Evolutionary conservation across 1,140 invertebrate genomes (phyloP), one percentile per base, ranked within the genome.

Genomic region (Achatina immaculata): DNA sequence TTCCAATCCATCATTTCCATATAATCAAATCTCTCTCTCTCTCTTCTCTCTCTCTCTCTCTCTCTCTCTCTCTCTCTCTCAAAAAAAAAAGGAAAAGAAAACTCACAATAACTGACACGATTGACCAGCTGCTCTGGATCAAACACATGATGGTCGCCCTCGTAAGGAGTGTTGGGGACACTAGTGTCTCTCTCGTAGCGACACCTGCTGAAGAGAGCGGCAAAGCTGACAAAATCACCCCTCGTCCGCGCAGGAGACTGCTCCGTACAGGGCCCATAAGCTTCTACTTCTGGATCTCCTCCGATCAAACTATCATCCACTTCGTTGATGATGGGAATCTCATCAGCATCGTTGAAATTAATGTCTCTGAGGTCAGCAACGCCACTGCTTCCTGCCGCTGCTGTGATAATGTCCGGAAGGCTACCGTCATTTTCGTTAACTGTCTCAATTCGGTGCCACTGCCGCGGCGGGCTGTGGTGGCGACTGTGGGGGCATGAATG

Each of bases 81-180:
- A 42, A 9, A 4, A 24, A 28, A 9, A 73, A 34, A 4, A 34
- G 43, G 3, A 43, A 9, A 73, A 7, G 51, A 21, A 51, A 19
- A 75, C 73, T 51, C 36, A 75, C 73, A 75, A n/a, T 55, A 45
- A 36, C 24, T 42, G 31, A 75, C 73, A 3, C 43, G 31, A 36
- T 40, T 75, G 19, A 55, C 24, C 73, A 75, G 14, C 68, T 42
- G 38, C 68, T 71, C 68, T 9, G 68, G 38, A 21, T 40, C 68
- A 14, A 42, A 34, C 7, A 24, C 42, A 31, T 42, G 68, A 21
- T 71, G n/a, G 38, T 71, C 68, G 1, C 42, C 68, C 38, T 71
- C 68, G 38, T 28, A 40, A 40, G 38, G 38, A 1, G 38, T 40
- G 38, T 40, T 71, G 1, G 68, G 42, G 68, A 40, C 68, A 42